Conservation (phyloP, 2,888 invertebrate genomes). For the Mesochorus sp. region DNA sequence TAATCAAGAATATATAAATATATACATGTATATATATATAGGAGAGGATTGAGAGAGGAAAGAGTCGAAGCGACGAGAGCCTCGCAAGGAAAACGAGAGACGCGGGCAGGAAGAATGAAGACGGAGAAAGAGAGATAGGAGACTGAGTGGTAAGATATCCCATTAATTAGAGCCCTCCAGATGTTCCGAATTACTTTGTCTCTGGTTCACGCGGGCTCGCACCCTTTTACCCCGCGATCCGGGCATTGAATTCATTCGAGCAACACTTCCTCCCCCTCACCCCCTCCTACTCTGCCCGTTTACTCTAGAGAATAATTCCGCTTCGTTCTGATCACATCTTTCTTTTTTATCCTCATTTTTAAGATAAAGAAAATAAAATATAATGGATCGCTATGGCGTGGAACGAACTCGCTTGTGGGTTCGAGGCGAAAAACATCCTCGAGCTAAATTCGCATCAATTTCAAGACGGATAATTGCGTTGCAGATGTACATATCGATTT, state of each 20-base stretch:
- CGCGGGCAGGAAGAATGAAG: too few relatives aligned
- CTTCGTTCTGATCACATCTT: constrained; percentile 57
- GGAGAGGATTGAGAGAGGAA: constrained; percentile 64
- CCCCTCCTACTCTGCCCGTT: not conserved
- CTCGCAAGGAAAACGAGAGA: constrained; percentile 61
- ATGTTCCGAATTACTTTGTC: constrained; percentile 80
- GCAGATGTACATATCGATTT: too few relatives aligned
- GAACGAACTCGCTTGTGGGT: too few relatives aligned
- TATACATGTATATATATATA: too few relatives aligned
- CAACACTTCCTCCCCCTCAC: constrained; percentile 40
- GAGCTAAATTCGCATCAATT: too few relatives aligned
- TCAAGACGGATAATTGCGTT: too few relatives aligned
- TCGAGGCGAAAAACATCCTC: too few relatives aligned
- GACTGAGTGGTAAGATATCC: constrained; percentile 74
- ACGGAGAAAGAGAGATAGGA: too few relatives aligned
- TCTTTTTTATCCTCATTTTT: constrained; percentile 24
- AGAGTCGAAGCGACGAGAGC: constrained; percentile 58
- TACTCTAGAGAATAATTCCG: constrained; percentile 19
- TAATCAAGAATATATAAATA: constrained; percentile 76
- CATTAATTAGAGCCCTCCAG: constrained; percentile 80
- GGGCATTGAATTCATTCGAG: constrained; percentile 47
- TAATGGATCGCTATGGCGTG: too few relatives aligned
- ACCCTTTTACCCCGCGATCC: constrained; percentile 34
- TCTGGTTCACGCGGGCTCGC: constrained; percentile 56
- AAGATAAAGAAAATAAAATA: constrained; percentile 2